phyloP scores from a whole-genome alignment of 2,113 vertebrate species.

The Naja naja region DNA sequence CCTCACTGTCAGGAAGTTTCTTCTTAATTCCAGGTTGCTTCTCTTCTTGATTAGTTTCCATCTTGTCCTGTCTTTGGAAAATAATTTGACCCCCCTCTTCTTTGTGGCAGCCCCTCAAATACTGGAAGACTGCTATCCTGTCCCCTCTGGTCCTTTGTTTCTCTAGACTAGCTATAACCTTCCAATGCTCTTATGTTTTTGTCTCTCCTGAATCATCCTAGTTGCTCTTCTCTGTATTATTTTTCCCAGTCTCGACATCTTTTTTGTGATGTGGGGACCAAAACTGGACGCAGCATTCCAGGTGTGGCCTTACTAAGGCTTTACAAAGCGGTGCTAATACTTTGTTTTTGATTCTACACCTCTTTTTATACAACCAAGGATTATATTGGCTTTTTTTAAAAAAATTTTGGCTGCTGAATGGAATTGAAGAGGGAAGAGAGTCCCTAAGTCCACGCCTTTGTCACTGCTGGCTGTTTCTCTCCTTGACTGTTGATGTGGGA shows the following conservation, averaged over 20 bases:
- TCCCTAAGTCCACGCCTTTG: neutral
- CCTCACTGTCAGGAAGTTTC: neutral
- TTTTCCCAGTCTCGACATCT: too few species aligned
- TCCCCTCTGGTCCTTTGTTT: too few species aligned
- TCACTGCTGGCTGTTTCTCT: neutral
- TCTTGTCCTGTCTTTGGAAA: neutral
- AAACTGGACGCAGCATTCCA: too few species aligned
- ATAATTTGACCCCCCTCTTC: neutral
- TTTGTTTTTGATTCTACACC: neutral
- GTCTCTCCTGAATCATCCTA: too few species aligned
- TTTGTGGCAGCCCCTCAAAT: neutral
- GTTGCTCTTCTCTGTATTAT: too few species aligned
- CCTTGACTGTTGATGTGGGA: neutral
- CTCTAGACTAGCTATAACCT: too few species aligned
- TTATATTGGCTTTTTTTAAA: too few species aligned
- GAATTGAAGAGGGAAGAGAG: neutral
- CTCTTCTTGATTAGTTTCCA: neutral
- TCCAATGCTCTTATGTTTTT: too few species aligned
- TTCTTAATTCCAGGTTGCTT: too few species aligned
- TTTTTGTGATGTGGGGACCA: too few species aligned
- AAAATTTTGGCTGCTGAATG: neutral
- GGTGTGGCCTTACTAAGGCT: neutral
- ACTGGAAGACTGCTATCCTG: too few species aligned
- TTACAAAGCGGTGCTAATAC: neutral
- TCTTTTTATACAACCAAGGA: neutral